A percentile compares a stretch with the other conserved stretches of the same genome.
Conservation (phyloP, 1,140 invertebrate genomes). For the Zaprionus davidi region DNA sequence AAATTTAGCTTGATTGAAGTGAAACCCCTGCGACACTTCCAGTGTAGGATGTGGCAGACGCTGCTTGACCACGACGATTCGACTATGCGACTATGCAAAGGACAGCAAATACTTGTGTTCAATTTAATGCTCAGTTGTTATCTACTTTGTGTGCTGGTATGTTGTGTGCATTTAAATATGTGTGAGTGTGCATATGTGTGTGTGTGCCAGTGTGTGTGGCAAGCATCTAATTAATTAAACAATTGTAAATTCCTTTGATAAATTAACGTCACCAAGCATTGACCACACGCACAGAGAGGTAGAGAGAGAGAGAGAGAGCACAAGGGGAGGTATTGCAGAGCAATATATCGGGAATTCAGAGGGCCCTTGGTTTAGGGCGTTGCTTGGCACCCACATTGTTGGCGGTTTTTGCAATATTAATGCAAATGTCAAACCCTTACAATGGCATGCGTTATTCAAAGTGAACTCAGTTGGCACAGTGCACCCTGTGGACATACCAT, state of each 20-base stretch:
- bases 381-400: conserved; percentile 12
- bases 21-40: background rate
- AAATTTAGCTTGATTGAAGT: background rate
- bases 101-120: conserved; percentile 40
- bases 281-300: conserved; percentile 29
- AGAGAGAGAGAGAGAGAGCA: background rate
- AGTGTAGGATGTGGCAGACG: background rate
- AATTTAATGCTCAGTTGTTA: conserved; percentile 20
- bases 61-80: background rate
- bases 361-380: background rate
- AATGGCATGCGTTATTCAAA: conserved; percentile 4
- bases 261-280: conserved; percentile 54
- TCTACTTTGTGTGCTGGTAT: conserved; percentile 12
- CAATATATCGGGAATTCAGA: background rate
- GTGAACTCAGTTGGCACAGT: background rate
- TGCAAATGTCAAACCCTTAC: conserved; percentile 15
- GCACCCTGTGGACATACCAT: background rate
- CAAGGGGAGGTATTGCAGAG: conserved; percentile 1
- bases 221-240: conserved; percentile 69
- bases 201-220: conserved; percentile 8
- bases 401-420: conserved; percentile 23
- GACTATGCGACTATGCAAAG: conserved; percentile 4
- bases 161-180: background rate
- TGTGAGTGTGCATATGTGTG: background rate
- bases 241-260: conserved; percentile 65